Conservation (phyloP, 2,113 vertebrate species). For the Rhinolophus sinicus region DNA sequence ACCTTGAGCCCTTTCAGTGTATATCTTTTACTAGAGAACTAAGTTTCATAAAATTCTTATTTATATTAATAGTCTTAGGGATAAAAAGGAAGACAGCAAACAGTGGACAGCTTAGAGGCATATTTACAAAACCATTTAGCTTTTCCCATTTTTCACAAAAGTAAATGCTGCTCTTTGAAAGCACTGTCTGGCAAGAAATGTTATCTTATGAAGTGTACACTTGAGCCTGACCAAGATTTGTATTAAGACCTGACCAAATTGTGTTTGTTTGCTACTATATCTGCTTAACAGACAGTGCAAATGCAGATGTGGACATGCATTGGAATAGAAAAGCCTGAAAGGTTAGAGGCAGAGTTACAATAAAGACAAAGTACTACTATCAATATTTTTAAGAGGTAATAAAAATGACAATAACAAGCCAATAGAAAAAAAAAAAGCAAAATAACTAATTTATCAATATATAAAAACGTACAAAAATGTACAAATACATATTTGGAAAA, state of each 20-base stretch:
- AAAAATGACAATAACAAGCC: not conserved
- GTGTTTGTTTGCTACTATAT: not conserved
- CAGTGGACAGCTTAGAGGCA: not conserved
- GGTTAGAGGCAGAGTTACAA: not conserved
- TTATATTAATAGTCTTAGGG: not conserved
- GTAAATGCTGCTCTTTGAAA: conserved; percentile 42
- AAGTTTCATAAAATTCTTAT: not conserved
- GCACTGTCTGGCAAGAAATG: not conserved
- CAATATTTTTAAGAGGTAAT: not conserved
- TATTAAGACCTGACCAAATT: not conserved
- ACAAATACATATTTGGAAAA: not conserved
- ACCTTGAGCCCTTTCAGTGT: not conserved
- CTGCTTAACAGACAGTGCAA: not conserved
- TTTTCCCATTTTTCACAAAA: not conserved
- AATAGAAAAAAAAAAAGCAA: not conserved
- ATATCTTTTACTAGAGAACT: not conserved
- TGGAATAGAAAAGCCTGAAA: not conserved
- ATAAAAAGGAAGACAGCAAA: not conserved
- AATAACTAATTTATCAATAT: not conserved
- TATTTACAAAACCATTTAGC: conserved; percentile 41
- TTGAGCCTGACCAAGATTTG: not conserved
- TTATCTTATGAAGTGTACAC: not conserved
- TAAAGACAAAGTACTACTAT: not conserved
- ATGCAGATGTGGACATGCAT: not conserved
- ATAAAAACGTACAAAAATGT: not conserved